Conservation (phyloP, 2,113 vertebrate genomes). For the Dasyprocta punctata region DNA sequence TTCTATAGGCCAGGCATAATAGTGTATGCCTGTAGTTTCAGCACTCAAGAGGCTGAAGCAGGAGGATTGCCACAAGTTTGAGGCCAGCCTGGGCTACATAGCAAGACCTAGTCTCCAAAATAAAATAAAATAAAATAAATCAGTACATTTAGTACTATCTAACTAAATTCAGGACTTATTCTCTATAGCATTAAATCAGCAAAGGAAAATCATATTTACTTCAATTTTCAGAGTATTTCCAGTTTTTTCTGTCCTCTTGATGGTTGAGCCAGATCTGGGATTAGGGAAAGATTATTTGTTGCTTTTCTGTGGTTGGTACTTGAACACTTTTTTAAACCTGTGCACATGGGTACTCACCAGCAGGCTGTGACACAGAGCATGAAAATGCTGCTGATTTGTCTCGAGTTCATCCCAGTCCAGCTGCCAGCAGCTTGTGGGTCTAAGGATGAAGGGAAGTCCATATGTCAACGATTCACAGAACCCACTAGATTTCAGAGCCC, state of each 20-base stretch:
- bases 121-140: background rate
- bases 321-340: background rate
- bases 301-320: background rate
- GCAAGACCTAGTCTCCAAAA: background rate
- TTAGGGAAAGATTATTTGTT: background rate
- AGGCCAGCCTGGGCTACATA: background rate
- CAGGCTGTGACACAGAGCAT: conserved; percentile 93
- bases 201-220: conserved; percentile 7
- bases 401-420: conserved; percentile 98
- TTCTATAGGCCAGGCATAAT: background rate
- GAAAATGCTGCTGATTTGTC: conserved; percentile 93
- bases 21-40: background rate
- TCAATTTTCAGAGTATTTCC: conserved; percentile 1
- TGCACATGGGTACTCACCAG: conserved; percentile 86
- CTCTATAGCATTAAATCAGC: background rate
- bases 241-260: background rate
- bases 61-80: background rate
- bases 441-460: conserved; percentile 93
- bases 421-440: conserved; percentile 94
- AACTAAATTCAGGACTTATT: conserved; percentile 19
- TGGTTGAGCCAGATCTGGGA: background rate
- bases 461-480: conserved; percentile 94
- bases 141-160: background rate
- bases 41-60: background rate
- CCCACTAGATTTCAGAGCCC: conserved; percentile 89